phyloP scores from a whole-genome alignment of 2,888 invertebrate genomes.

The Spialia ferax region DNA sequence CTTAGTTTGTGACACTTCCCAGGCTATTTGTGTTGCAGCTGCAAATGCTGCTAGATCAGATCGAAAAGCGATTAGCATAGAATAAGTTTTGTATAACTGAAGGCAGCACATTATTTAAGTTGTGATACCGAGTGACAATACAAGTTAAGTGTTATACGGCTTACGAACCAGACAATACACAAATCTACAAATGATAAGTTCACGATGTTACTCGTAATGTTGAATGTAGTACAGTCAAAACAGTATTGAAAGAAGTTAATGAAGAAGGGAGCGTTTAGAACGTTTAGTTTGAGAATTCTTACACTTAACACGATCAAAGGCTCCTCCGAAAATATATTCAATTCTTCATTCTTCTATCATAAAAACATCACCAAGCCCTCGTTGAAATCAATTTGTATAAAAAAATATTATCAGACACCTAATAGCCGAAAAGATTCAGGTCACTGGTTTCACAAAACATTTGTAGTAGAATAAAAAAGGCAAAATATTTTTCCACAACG shows the following conservation, averaged over 20 bases:
- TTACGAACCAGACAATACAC: too few species aligned
- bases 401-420: constrained; percentile 22
- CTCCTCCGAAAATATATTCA: not conserved
- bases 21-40: constrained; percentile 20
- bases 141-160: too few species aligned
- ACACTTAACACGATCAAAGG: not conserved
- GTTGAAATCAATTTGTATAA: constrained; percentile 21
- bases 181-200: too few species aligned
- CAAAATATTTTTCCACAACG: constrained; percentile 46
- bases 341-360: not conserved
- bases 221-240: too few species aligned
- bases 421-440: constrained; percentile 23
- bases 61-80: constrained; percentile 17
- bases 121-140: too few species aligned
- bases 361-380: not conserved
- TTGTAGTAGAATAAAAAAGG: constrained; percentile 24
- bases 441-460: constrained; percentile 31
- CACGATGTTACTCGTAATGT: too few species aligned
- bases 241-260: too few species aligned
- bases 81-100: constrained; percentile 14
- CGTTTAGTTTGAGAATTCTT: too few species aligned
- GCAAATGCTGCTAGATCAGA: constrained; percentile 15
- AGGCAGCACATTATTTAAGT: too few species aligned
- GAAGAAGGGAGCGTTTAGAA: too few species aligned
- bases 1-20: constrained; percentile 28